These are phyloP conservation scores for Drosophila virilis DNA, from an alignment of 1,140 invertebrate genomes.

Conservation along the genomic window DNA sequence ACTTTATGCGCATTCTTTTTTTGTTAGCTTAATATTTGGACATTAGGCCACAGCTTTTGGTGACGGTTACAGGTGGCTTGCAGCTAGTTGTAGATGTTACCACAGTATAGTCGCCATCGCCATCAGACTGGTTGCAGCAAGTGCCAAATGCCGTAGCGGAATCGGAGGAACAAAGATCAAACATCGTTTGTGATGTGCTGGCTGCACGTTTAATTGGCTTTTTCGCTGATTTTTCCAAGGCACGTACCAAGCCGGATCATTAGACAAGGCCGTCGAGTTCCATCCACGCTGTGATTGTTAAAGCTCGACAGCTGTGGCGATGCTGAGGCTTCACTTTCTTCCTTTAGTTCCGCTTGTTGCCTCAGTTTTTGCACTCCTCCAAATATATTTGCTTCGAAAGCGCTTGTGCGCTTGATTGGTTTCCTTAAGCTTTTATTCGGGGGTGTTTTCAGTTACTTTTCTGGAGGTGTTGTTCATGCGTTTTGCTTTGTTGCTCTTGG, in stretches of 20 bases:
- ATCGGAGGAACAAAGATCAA: neutral
- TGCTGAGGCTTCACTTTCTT: neutral
- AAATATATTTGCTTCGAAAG: slow-evolving; percentile 34
- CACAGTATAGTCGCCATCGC: slow-evolving; percentile 63
- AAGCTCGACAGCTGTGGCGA: slow-evolving; percentile 9
- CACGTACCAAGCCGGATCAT: too few species aligned
- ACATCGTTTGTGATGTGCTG: too few species aligned
- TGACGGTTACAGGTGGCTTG: slow-evolving; percentile 13
- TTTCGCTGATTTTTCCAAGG: too few species aligned
- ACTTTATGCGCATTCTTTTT: slow-evolving; percentile 62
- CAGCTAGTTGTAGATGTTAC: slow-evolving; percentile 68
- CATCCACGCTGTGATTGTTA: too few species aligned
- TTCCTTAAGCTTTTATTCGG: too few species aligned
- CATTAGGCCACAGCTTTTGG: neutral
- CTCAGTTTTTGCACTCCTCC: slow-evolving; percentile 19
- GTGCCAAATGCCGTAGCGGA: neutral
- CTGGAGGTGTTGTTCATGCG: too few species aligned
- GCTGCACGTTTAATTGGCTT: too few species aligned
- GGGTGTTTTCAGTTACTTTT: too few species aligned
- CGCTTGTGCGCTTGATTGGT: too few species aligned
- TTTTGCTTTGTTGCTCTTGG: too few species aligned
- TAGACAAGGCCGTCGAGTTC: too few species aligned
- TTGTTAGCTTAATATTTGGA: slow-evolving; percentile 26
- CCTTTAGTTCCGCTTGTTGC: neutral
- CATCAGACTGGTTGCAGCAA: neutral